phyloP scores from a whole-genome alignment of 2,113 vertebrate genomes.

The Bucco capensis region DNA sequence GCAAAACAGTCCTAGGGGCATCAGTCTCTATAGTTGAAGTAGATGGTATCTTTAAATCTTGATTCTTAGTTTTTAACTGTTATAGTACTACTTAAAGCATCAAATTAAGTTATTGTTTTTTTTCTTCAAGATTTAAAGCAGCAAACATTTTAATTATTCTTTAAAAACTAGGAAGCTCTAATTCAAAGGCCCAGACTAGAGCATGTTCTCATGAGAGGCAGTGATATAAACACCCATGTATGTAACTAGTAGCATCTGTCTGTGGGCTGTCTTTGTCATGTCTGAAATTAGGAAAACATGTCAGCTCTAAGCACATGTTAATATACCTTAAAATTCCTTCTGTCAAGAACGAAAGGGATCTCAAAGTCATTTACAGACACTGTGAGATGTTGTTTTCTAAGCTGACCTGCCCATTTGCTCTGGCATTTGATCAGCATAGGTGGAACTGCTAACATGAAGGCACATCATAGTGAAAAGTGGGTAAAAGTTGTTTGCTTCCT shows the following conservation, averaged over 20 bases:
- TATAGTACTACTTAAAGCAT: background rate
- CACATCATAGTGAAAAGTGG: background rate
- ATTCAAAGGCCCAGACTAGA: background rate
- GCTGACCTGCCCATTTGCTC: background rate
- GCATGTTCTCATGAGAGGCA: background rate
- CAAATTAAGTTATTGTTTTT: background rate
- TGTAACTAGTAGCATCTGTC: background rate
- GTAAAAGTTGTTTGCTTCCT: background rate
- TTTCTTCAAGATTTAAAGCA: background rate
- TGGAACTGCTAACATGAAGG: background rate
- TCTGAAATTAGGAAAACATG: background rate
- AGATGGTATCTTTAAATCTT: background rate
- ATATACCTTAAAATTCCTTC: background rate
- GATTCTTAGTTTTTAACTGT: background rate
- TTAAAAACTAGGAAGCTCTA: background rate
- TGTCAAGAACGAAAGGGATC: background rate
- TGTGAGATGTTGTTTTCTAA: background rate
- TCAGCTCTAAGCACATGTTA: background rate
- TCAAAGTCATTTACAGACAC: conserved; percentile 47
- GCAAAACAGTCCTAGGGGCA: background rate
- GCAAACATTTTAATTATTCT: background rate
- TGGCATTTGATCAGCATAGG: background rate
- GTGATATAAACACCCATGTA: background rate
- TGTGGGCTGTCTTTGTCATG: background rate
- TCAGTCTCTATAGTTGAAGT: background rate